These are phyloP conservation scores for Hemistola chrysoprasaria DNA, from an alignment of 2,888 invertebrate genomes.

Conservation along the genomic window DNA sequence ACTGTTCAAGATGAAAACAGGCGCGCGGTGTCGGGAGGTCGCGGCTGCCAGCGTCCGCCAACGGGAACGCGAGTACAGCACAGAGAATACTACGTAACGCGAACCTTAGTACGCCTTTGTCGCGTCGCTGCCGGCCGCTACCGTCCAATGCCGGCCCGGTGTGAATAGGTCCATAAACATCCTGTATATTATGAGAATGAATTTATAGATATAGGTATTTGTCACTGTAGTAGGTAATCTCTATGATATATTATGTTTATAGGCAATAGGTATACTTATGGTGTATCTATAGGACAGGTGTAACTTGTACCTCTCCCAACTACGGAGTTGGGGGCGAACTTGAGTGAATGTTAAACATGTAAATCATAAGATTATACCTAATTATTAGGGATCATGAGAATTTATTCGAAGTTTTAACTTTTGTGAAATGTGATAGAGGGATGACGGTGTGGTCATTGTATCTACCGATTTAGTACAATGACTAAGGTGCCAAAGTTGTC, in stretches of 20 bases:
- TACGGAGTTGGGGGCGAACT: conserved; percentile 2
- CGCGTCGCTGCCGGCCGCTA: too few relatives aligned
- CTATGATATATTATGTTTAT: too few relatives aligned
- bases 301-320: not conserved
- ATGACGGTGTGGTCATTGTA: conserved; percentile 9
- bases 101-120: too few relatives aligned
- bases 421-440: conserved; percentile 23
- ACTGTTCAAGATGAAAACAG: too few relatives aligned
- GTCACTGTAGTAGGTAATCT: conserved; percentile 10
- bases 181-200: not conserved
- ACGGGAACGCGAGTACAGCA: too few relatives aligned
- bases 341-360: not conserved
- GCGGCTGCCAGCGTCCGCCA: too few relatives aligned
- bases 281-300: not conserved
- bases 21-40: too few relatives aligned
- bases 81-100: too few relatives aligned
- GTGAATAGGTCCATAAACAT: too few relatives aligned
- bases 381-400: conserved; percentile 12
- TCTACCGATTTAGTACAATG: conserved; percentile 11
- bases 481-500: conserved; percentile 29
- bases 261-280: too few relatives aligned
- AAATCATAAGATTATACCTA: too few relatives aligned
- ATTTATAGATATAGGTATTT: conserved; percentile 9
- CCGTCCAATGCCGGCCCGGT: too few relatives aligned
- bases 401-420: conserved; percentile 14